Evolutionary conservation across 2,888 invertebrate species (phyloP), one percentile per base, ranked within the genome.

Genomic region (Hydriomena furcata): DNA sequence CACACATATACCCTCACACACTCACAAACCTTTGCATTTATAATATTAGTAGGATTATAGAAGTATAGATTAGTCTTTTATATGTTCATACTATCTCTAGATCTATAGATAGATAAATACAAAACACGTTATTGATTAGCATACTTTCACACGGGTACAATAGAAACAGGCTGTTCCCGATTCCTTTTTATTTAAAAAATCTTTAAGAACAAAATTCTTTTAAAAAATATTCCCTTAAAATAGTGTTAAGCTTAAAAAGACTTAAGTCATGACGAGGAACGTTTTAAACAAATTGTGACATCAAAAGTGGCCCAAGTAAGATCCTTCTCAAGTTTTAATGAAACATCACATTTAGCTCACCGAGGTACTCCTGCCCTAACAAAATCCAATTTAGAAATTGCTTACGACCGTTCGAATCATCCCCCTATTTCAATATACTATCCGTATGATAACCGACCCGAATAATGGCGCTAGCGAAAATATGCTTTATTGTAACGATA

Each of bases 331-430:
- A 73, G 60, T 71, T 73, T 68, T 73, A 71, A 73, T 72, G 72
- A 71, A 69, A 67, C 66, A 61, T 63, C 58, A 61, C 56, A 54
- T 60, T 61, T 58, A 59, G 55, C 57, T 56, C 47, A 17, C 41
- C 65, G 60, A 55, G 49, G 47, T 48, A 60, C 52, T 55, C 46
- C 34, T 66, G 60, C 62, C 66, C 68, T 63, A 61, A 66, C 70
- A 61, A 70, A 75, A 73, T 72, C 75, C 74, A 78, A 81, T 81
- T 81, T 78, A 66, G 73, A 74, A 76, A 79, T 81, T 79, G 81
- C 79, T 76, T 78, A 76, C 76, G 71, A 73, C 73, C 71, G 66
- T 68, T 65, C 67, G 65, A 73, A 73, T 71, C 68, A 68, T 70
- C 67, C 72, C 68, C 61, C 69, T 66, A 68, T 67, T 72, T 66